Percentiles rank a stretch among this genome's conserved stretches.
Conservation (phyloP, 2,888 invertebrate genomes). For the Melanophora roralis region DNA sequence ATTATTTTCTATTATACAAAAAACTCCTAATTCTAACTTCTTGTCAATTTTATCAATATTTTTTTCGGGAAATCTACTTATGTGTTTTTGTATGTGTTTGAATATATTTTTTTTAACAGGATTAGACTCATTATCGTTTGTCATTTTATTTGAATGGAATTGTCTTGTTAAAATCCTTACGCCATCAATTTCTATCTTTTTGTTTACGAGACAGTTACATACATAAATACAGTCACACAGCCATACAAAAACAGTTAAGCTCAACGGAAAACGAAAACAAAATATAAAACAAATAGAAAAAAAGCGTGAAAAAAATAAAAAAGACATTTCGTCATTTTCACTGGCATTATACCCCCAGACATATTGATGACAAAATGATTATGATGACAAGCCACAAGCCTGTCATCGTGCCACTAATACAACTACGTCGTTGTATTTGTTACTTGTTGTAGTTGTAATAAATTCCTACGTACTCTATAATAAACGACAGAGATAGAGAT, state of each 20-base stretch:
- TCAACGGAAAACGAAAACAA: constrained; percentile 1
- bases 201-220: constrained; percentile 55
- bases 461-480: background rate
- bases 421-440: background rate
- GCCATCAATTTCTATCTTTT: constrained; percentile 40
- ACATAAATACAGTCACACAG: constrained; percentile 37
- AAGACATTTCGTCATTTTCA: constrained; percentile 56
- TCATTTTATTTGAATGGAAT: constrained; percentile 30
- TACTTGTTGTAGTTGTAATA: background rate
- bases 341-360: constrained; percentile 71
- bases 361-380: constrained; percentile 75
- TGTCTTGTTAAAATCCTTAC: constrained; percentile 10
- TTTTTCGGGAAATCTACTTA: background rate
- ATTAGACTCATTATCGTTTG: constrained; percentile 51
- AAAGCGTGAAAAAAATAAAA: constrained; percentile 13
- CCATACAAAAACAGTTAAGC: constrained; percentile 16
- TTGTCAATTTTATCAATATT: background rate
- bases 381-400: constrained; percentile 68
- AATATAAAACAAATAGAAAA: background rate
- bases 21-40: background rate
- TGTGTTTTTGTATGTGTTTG: too few relatives aligned
- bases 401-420: constrained; percentile 53
- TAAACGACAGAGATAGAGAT: constrained; percentile 15
- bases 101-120: background rate
- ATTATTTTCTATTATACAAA: background rate